Percentiles rank a stretch among this genome's conserved stretches.
Conservation (phyloP, 2,888 invertebrate genomes). For the Psococerastis gibbosa region DNA sequence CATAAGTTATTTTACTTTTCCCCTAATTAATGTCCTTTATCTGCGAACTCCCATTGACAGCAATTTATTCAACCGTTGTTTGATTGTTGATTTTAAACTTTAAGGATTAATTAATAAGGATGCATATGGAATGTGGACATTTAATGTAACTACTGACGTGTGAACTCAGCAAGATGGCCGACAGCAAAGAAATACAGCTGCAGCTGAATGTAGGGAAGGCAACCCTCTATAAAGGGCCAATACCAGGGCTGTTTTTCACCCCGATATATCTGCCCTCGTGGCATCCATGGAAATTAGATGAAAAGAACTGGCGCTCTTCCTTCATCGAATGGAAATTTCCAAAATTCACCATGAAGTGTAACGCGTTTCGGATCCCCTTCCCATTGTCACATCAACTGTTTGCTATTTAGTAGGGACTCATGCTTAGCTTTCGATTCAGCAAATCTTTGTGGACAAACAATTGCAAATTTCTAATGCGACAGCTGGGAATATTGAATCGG, state of each 20-base stretch:
- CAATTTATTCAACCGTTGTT: too few relatives aligned
- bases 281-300: background rate
- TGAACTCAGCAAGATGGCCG: too few relatives aligned
- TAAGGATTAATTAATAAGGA: too few relatives aligned
- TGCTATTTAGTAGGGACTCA: background rate
- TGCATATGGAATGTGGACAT: too few relatives aligned
- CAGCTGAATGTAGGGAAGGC: too few relatives aligned
- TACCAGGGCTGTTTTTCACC: background rate
- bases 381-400: background rate
- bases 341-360: conserved; percentile 9
- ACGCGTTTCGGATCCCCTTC: conserved; percentile 4
- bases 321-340: background rate
- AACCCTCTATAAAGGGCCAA: background rate
- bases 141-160: too few relatives aligned
- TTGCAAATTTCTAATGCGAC: background rate
- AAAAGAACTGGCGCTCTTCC: conserved; percentile 6
- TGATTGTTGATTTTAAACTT: too few relatives aligned
- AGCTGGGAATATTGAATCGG: background rate
- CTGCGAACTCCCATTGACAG: too few relatives aligned
- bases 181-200: too few relatives aligned
- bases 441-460: background rate
- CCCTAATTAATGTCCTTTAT: too few relatives aligned
- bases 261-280: background rate
- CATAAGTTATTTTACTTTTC: too few relatives aligned
- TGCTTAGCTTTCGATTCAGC: background rate